Conservation (phyloP, 2,888 invertebrate species). For the Agonopterix arenella region DNA sequence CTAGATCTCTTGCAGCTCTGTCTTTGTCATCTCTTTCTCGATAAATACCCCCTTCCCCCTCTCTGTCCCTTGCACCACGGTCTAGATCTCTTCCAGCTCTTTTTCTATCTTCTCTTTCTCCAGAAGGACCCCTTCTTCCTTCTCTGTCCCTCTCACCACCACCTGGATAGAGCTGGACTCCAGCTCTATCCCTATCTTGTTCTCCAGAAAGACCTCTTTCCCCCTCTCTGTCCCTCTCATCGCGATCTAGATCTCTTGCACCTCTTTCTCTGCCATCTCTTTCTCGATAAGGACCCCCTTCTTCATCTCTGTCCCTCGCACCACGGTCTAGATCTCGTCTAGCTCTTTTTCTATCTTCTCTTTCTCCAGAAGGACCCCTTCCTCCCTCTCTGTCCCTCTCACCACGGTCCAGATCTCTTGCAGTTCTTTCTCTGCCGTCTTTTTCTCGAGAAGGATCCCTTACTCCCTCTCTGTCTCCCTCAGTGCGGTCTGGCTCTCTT, state of each 20-base stretch:
- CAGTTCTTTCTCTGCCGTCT: conserved; percentile 1
- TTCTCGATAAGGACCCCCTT: not conserved
- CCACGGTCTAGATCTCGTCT: not conserved
- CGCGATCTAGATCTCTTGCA: not conserved
- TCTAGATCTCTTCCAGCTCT: not conserved
- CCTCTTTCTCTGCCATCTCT: not conserved
- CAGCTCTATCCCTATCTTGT: too few relatives aligned
- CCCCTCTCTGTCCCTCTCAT: not conserved
- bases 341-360: not conserved
- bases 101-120: conserved; percentile 1
- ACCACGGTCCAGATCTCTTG: not conserved
- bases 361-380: not conserved
- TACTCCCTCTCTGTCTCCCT: too few relatives aligned
- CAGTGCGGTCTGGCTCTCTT: too few relatives aligned
- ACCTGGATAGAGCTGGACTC: too few relatives aligned
- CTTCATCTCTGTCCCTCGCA: not conserved
- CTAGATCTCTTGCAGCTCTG: too few relatives aligned
- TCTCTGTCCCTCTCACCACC: too few relatives aligned
- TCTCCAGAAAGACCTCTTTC: not conserved
- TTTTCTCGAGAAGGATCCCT: not conserved
- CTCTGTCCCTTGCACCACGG: not conserved
- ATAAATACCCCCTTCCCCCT: not conserved
- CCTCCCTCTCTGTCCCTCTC: not conserved
- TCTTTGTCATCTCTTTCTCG: not conserved
- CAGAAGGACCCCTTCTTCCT: not conserved